phyloP scores from a whole-genome alignment of 2,797 vertebrate genomes.

The Eulemur albifrons region DNA sequence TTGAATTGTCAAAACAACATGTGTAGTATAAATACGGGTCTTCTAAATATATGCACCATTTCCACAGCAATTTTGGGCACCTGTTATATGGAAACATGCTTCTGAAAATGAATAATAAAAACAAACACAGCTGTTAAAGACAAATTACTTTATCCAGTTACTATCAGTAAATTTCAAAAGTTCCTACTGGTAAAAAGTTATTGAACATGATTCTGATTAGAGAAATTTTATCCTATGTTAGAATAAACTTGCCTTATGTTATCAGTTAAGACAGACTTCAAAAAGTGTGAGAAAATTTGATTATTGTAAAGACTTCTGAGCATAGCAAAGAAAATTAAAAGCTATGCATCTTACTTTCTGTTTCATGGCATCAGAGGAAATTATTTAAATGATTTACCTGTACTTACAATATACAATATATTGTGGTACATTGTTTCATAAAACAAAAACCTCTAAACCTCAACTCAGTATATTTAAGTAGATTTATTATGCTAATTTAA shows the following conservation, averaged over 20 bases:
- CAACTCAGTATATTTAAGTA: neutral
- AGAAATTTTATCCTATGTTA: neutral
- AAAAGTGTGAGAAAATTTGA: slow-evolving; percentile 48
- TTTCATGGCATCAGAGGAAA: neutral
- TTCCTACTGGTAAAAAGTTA: neutral
- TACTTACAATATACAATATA: slow-evolving; percentile 55
- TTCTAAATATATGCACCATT: neutral
- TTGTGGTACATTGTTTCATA: neutral
- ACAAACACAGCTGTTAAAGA: slow-evolving; percentile 54
- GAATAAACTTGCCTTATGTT: slow-evolving; percentile 34
- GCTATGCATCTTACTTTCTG: neutral
- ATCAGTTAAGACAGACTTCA: neutral
- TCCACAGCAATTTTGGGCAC: slow-evolving; percentile 12
- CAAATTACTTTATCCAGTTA: neutral
- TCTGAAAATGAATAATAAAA: slow-evolving; percentile 57
- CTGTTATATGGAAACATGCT: neutral
- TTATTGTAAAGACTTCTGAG: neutral
- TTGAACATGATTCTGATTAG: neutral
- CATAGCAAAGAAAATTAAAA: slow-evolving; percentile 28
- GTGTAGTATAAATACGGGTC: neutral
- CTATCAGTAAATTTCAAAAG: slow-evolving; percentile 27
- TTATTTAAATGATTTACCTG: slow-evolving; percentile 60
- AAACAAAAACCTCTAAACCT: slow-evolving; percentile 21
- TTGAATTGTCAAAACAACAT: slow-evolving; percentile 52
- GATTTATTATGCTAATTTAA: slow-evolving; percentile 46